Evolutionary conservation across 2,888 invertebrate genomes (phyloP), one percentile per base, ranked within the genome.

Genomic region (Cenopis cana): DNA sequence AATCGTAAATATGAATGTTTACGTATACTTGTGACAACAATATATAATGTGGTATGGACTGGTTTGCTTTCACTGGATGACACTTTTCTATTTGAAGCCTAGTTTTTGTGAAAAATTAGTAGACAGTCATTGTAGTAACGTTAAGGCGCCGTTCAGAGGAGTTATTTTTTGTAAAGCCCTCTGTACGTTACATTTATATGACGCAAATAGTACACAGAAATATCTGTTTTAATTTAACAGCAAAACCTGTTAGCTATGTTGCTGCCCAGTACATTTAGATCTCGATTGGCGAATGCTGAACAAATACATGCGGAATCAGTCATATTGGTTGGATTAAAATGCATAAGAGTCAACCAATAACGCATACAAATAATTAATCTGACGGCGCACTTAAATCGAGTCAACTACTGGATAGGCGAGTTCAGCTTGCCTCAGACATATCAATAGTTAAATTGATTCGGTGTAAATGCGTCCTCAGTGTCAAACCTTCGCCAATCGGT

Each of bases 331-430:
- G 33, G 18, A 18, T 60, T 49, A 10, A 33, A 60, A 14, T 17
- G 18, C 60, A 46, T 61, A 76, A 4, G 80, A 80, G 74, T 80
- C 60, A 46, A 49, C 50, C 61, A 29, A 33, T 50, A 33, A 12
- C 29, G 12, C 61, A 29, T 49, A 11, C 20, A 46, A 8, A n/a
- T 14, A 17, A 29, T 29, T 59, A 59, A 24, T n/a, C 24, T 20
- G 29, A 46, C 14, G 24, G n/a, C 46, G 24, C 14, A 11, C 17
- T 60, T 49, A 46, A 29, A 60, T 5, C 2, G 24, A 46, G n/a
- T n/a, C 46, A n/a, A n/a, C n/a, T 8, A n/a, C 46, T 46, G 46
- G 46, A n/a, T 46, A 46, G 46, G 46, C 46, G 14, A 46, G 46
- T 46, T 29, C 41, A 14, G 41, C 10, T 41, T 10, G 59, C 20